Evolutionary conservation across 2,797 vertebrate genomes (phyloP), one percentile per base, ranked within the genome.

Genomic region (Momotus momota): DNA sequence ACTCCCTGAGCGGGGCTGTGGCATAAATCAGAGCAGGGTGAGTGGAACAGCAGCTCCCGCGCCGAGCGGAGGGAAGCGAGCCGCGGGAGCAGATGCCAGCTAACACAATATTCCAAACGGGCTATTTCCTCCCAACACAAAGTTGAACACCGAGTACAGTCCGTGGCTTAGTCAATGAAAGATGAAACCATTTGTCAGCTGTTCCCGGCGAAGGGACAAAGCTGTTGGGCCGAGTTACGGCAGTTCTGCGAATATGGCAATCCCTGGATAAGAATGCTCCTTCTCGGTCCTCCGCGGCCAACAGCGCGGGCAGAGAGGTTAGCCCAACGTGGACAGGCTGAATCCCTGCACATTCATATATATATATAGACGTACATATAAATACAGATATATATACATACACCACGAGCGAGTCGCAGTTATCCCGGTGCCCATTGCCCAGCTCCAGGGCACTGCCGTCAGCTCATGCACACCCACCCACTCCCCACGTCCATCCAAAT

Each of bases 111-210:
- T 57, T 3, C 77, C 78, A 1, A 55, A 26, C 81, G 31, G 69
- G 49, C 89, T 41, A 12, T 14, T 71, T 71, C 81, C 93, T 60
- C 43, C 8, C 31, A 55, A 57, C 78, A 6, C 90, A 4, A 72
- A 96, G 88, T 94, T 93, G 92, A 21, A n/a, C 88, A 10, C 10
- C 0, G 71, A 92, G 86, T 66, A 26, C 70, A 27, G 35, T 26
- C 83, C 66, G 1, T 1, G 73, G 65, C 48, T 77, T 29, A 38
- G 83, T 45, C 92, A 46, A 18, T 16, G 94, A 78, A 90, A 93
- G 90, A 52, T 5, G 91, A 86, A 84, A 93, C 86, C 96, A 1
- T 74, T 41, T 5, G 73, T 54, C 94, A 86, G 95, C 90, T 90
- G 92, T 8, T 92, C 88, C 29, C 69, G 13, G 79, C 17, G 8